phyloP scores from a whole-genome alignment of 2,888 invertebrate genomes.

The Ephialtes manifestator region DNA sequence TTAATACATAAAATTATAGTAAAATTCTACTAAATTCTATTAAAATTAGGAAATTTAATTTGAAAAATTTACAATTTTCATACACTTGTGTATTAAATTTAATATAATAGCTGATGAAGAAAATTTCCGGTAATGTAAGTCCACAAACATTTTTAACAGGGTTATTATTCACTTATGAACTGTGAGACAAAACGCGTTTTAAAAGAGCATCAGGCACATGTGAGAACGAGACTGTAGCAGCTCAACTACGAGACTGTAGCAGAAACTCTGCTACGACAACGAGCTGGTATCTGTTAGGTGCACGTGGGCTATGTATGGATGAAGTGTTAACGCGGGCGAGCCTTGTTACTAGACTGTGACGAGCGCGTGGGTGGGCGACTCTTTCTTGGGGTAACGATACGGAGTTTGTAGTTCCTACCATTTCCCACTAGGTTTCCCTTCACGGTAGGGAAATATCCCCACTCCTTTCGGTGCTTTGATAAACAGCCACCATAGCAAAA shows the following conservation, averaged over 20 bases:
- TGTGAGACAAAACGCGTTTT: not conserved
- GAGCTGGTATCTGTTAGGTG: slow-evolving; percentile 1
- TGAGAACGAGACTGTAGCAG: no score
- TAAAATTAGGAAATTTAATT: not conserved
- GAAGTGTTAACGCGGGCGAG: slow-evolving; percentile 20
- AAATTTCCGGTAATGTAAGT: not conserved
- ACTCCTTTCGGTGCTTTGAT: slow-evolving; percentile 1
- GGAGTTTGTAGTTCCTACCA: slow-evolving; percentile 18
- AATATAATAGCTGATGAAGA: not conserved
- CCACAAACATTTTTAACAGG: not conserved
- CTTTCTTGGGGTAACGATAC: not conserved
- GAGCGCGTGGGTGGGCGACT: slow-evolving; percentile 33
- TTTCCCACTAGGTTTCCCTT: slow-evolving; percentile 45
- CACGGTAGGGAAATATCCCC: slow-evolving; percentile 33
- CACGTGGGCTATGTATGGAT: not conserved
- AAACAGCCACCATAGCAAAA: not conserved
- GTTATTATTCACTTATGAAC: not conserved
- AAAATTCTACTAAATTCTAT: no score
- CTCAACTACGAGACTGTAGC: not conserved
- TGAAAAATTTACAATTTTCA: not conserved
- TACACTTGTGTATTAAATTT: not conserved
- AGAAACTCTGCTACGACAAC: not conserved
- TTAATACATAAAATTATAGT: no score
- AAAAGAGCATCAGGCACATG: not conserved
- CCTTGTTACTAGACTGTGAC: slow-evolving; percentile 20